These are phyloP conservation scores for Musca vetustissima DNA, from an alignment of 1,140 invertebrate species.

Conservation along the genomic window DNA sequence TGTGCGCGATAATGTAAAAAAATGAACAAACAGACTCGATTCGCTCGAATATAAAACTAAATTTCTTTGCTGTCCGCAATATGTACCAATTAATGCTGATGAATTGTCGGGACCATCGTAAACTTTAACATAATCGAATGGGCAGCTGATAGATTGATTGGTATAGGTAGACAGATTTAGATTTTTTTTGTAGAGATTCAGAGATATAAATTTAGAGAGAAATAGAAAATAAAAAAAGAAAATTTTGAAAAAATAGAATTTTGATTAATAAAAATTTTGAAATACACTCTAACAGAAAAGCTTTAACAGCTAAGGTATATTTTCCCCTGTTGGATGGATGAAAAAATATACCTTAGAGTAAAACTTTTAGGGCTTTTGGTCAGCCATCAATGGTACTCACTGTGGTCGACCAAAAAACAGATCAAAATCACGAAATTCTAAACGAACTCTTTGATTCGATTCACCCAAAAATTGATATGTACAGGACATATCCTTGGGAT, in stretches of 20 bases:
- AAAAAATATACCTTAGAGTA: not conserved
- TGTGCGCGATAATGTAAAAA: slow-evolving; percentile 84
- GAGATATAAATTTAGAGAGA: not conserved
- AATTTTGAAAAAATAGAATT: not conserved
- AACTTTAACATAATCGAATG: slow-evolving; percentile 96
- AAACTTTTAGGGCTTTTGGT: not conserved
- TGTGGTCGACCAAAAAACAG: slow-evolving; percentile 98
- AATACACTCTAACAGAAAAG: not conserved
- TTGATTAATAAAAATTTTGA: slow-evolving; percentile 14
- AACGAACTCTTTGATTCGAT: slow-evolving; percentile 84
- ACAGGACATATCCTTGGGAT: slow-evolving; percentile 94
- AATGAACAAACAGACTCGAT: slow-evolving; percentile 84
- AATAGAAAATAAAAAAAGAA: slow-evolving; percentile 5
- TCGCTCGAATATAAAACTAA: slow-evolving; percentile 92
- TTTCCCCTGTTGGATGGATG: too few species aligned
- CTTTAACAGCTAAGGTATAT: slow-evolving; percentile 6
- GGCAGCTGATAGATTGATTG: slow-evolving; percentile 72
- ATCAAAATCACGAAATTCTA: slow-evolving; percentile 98
- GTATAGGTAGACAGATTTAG: not conserved
- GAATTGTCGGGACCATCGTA: slow-evolving; percentile 89
- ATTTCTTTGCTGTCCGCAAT: slow-evolving; percentile 96
- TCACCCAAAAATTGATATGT: slow-evolving; percentile 92
- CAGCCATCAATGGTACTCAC: slow-evolving; percentile 68
- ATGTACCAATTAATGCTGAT: slow-evolving; percentile 90
- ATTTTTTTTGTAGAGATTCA: too few species aligned